These are phyloP conservation scores for Amphiura filiformis DNA, from an alignment of 35 echinoderm and acorn worm species.

Conservation along the genomic window DNA sequence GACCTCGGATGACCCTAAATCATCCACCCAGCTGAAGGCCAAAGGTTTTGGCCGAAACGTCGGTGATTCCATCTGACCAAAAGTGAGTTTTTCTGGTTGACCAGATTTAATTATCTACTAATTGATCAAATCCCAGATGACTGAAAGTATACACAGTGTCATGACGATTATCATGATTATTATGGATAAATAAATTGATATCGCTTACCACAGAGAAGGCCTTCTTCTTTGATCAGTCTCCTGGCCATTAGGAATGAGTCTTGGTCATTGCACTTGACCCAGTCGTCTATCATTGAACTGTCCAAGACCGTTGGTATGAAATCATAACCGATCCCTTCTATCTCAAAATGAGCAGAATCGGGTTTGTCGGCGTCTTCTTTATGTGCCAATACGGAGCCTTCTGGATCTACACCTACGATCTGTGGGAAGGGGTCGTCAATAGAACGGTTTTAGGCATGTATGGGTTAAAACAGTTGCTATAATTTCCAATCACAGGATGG, in stretches of 20 bases:
- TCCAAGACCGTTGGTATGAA: slow-evolving; percentile 85
- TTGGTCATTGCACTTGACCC: slow-evolving; percentile 79
- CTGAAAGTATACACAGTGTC: too few relatives aligned
- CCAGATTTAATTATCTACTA: too few relatives aligned
- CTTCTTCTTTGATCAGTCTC: slow-evolving; percentile 82
- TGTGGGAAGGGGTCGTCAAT: background rate
- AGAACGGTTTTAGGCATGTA: background rate
- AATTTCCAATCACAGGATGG: too few relatives aligned
- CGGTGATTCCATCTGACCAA: too few relatives aligned
- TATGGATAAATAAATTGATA: too few relatives aligned
- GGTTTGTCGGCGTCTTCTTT: slow-evolving; percentile 48
- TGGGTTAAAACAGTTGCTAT: too few relatives aligned
- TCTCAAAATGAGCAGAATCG: slow-evolving; percentile 53
- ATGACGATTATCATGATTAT: too few relatives aligned
- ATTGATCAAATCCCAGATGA: too few relatives aligned
- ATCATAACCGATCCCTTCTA: slow-evolving; percentile 94
- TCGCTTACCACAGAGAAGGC: slow-evolving; percentile 83
- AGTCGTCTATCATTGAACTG: slow-evolving; percentile 55
- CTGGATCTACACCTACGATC: slow-evolving; percentile 57
- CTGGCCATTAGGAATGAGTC: slow-evolving; percentile 84
- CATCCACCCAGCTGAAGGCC: too few relatives aligned
- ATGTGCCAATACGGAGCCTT: slow-evolving; percentile 66
- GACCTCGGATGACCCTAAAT: too few relatives aligned
- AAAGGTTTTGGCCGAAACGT: too few relatives aligned
- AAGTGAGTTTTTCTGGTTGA: too few relatives aligned